phyloP scores from a whole-genome alignment of 2,113 vertebrate genomes.

The Limnothrissa miodon region DNA sequence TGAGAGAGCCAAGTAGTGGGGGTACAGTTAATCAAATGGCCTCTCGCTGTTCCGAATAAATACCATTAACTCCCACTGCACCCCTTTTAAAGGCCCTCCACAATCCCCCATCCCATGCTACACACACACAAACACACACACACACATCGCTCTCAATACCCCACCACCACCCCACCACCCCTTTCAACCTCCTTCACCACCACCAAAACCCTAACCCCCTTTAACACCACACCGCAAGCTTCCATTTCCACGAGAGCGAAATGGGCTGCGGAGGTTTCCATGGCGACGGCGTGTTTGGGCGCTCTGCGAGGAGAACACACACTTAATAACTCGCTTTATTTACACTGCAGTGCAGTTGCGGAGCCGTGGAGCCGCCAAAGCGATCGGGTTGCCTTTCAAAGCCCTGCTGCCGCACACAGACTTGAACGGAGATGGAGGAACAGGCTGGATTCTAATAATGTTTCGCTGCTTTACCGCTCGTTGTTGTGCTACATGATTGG shows the following conservation, averaged over 20 bases:
- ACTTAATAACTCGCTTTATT: conserved; percentile 31
- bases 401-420: not conserved
- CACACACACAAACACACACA: not conserved
- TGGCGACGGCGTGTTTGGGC: conserved; percentile 32
- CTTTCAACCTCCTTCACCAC: no score
- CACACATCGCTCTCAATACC: not conserved
- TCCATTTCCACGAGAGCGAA: conserved; percentile 18
- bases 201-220: not conserved
- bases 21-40: conserved; percentile 14
- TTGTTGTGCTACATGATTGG: not conserved
- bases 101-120: not conserved
- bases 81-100: not conserved
- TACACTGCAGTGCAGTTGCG: conserved; percentile 8
- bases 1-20: not conserved
- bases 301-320: not conserved
- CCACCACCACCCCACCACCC: not conserved
- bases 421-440: not conserved
- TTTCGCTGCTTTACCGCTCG: no score
- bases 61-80: not conserved
- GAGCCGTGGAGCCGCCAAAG: not conserved
- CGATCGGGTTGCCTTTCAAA: conserved; percentile 22
- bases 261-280: conserved; percentile 27
- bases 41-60: conserved; percentile 2
- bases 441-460: not conserved
- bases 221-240: conserved; percentile 6